Base-by-base conservation (phyloP, 2,113 vertebrate species). In the Lepus timidus region DNA sequence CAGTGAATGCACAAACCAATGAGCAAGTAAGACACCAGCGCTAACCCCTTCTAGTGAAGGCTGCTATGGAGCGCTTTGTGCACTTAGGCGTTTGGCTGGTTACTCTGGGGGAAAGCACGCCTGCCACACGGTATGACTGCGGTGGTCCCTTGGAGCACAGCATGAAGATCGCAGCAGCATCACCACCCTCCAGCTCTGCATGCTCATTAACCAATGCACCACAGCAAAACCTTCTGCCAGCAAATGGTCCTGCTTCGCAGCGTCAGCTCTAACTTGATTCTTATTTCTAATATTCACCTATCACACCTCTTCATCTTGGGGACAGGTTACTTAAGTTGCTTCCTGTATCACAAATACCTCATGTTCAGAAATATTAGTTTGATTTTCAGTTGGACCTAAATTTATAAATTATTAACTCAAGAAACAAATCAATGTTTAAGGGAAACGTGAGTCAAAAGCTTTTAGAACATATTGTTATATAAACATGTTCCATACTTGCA, bases 391-490 rank as follows among this genome's bases (percentile, higher is more conserved):
- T 61, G 8, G 9, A 51, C 64, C n/a, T 39, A 52, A 61, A 55
- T 70, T 68, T 62, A 23, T 76, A 83, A 88, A 44, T 58, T 88
- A 79, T 29, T 94, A 85, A 71, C 27, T 81, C 61, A 75, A 90
- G 36, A 49, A 74, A 80, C 82, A 19, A 33, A 22, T 44, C 25
- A 16, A 36, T 36, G 12, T n/a, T 70, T 65, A 33, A n/a, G 31
- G 8, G 33, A 49, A 44, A 62, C 29, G 9, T 11, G 31, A 49
- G 81, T n/a, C 29, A 82, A 70, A 70, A 36, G 62, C 22, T 70
- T 49, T 82, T 33, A 51, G 16, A 23, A 52, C 13, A n/a, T 29
- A 36, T 20, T 58, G 55, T 58, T 58, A 71, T 11, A 31, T 20
- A 61, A 61, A 17, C 70, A 61, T 10, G 39, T 83, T 71, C 71